Percentiles rank a stretch among this genome's conserved stretches.
These are phyloP conservation scores for Meteorus colon DNA, from an alignment of 2,888 invertebrate species.

Conservation along the genomic window DNA sequence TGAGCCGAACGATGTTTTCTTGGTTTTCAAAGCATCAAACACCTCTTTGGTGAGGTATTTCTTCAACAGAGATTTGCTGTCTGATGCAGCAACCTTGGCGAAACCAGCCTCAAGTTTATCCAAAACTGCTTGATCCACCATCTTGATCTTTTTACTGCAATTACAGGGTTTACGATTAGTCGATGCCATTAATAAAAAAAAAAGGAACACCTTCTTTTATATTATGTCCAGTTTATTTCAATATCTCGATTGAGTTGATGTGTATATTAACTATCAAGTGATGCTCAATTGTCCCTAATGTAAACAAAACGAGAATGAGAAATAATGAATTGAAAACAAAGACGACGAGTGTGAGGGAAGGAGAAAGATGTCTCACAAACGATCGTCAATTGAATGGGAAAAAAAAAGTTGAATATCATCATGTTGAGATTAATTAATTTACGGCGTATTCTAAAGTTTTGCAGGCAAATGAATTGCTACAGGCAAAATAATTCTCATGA, in stretches of 20 bases:
- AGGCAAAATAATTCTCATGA: neutral
- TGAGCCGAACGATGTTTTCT: constrained; percentile 95
- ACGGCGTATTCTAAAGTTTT: neutral
- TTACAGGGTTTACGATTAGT: constrained; percentile 24
- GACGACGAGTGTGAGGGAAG: neutral
- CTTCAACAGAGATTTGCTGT: constrained; percentile 97
- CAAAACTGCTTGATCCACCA: constrained; percentile 93
- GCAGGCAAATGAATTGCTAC: neutral
- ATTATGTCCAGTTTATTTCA: neutral
- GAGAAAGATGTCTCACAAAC: neutral
- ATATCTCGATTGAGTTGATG: neutral
- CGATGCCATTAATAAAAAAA: neutral
- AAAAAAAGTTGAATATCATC: neutral
- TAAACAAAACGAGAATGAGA: neutral
- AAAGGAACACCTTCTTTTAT: neutral
- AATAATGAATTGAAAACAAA: neutral
- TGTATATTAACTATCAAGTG: neutral
- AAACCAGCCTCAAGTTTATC: constrained; percentile 94
- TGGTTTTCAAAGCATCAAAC: constrained; percentile 92
- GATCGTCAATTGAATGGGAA: neutral
- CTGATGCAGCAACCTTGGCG: constrained; percentile 89
- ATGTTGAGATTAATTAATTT: neutral
- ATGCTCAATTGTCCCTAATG: neutral
- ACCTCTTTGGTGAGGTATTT: constrained; percentile 94
- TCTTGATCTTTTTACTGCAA: constrained; percentile 82